Evolutionary conservation across 2,888 invertebrate genomes (phyloP), one percentile per base, ranked within the genome.

Genomic region (Philopedon plagiatum): DNA sequence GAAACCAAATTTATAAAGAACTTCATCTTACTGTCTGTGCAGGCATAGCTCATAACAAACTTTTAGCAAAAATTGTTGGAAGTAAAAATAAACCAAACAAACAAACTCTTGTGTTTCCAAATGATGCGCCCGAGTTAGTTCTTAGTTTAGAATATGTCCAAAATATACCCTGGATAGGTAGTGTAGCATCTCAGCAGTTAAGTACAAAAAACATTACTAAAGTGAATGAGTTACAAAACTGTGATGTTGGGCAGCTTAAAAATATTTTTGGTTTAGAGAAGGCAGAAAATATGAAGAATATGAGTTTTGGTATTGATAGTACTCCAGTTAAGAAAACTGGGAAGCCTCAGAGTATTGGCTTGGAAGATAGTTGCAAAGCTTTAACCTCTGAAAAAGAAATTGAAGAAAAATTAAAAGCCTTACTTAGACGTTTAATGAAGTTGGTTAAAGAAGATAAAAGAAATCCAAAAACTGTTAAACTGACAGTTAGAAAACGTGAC

Each of bases 1-100:
- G 95, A 62, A 87, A 91, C 75, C 89, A 89, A 78, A 87, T 95
- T 77, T 87, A 87, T 76, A 87, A 89, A 69, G 91, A 93, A 76
- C 86, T 95, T 76, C 90, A 92, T 61, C 88, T 94, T 72, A 94
- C 94, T 1, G 91, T 91, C 78, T 94, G 94, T 87, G 94, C 94
- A 34, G 96, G 96, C 57, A 89, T 95, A 74, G 91, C 93, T 32
- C 93, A 94, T 80, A 96, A 95, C 83, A 96, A 96, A 86, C 85
- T 95, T 71, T 84, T 95, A 80, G 92, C 95, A 1, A 96, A 96
- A 86, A 85, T 96, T 75, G 91, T 89, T 56, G 92, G 93, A 75
- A 88, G 89, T 39, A 86, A 90, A 75, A 88, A 94, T 81, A 94
- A 94, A 83, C 95, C 96, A 5, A 92, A 95, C 83, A 91, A 94